Percentiles rank a stretch among this genome's conserved stretches.
phyloP scores from a whole-genome alignment of 2,797 vertebrate species.

The Phrynocephalus forsythii region DNA sequence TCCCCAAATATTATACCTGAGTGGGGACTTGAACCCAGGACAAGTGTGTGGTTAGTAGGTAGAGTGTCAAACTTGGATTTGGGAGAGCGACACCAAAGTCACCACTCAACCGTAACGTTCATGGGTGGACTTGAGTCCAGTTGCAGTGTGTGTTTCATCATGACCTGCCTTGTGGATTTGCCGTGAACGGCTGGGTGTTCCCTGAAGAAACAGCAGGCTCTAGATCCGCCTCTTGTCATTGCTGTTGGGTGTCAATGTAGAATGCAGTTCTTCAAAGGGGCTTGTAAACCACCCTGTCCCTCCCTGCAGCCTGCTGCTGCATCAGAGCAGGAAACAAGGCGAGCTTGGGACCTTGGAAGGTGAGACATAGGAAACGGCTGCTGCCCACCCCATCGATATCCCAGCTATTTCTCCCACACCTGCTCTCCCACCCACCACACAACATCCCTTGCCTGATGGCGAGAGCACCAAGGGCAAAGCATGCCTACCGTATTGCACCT shows the following conservation, averaged over 20 bases:
- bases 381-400: slow-evolving; percentile 1
- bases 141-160: too few species aligned
- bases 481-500: too few species aligned
- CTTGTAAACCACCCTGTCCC: neutral
- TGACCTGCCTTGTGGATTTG: too few species aligned
- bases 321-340: neutral
- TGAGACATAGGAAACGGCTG: fast-evolving
- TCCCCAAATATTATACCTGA: too few species aligned
- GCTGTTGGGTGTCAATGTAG: neutral
- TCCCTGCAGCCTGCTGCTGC: neutral
- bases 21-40: too few species aligned
- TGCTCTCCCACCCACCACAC: neutral
- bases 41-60: too few species aligned
- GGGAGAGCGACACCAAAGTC: too few species aligned
- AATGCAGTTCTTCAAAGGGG: neutral
- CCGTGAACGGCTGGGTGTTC: too few species aligned
- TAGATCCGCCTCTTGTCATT: neutral
- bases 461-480: neutral
- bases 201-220: too few species aligned
- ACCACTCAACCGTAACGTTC: too few species aligned
- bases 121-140: too few species aligned
- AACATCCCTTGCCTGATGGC: neutral
- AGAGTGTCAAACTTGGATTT: too few species aligned
- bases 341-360: neutral
- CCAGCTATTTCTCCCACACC: neutral